Conservation (phyloP, 2,113 vertebrate genomes). For the Tachuris rubrigastra region DNA sequence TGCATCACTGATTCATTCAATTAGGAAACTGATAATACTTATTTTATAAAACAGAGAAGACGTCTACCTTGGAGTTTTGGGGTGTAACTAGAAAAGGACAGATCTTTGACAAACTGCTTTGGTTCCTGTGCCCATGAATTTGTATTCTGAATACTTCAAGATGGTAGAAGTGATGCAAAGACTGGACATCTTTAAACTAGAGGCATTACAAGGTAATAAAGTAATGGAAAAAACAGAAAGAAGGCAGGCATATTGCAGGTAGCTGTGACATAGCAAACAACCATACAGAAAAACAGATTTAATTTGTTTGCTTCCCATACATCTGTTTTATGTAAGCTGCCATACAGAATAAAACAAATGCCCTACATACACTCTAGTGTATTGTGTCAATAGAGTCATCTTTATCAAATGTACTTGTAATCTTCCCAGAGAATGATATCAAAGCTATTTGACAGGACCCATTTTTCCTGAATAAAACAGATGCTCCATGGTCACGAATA, state of each 20-base stretch:
- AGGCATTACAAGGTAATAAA: background rate
- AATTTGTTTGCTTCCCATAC: background rate
- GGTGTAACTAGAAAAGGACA: background rate
- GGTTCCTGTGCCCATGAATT: background rate
- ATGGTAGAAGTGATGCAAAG: background rate
- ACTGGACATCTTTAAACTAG: background rate
- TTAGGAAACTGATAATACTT: background rate
- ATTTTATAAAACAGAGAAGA: background rate
- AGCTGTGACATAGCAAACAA: background rate
- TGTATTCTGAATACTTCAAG: background rate
- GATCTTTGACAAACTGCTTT: background rate
- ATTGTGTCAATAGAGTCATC: background rate
- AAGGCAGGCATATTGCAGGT: background rate
- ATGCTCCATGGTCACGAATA: background rate
- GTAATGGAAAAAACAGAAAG: background rate
- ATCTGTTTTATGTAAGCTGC: background rate
- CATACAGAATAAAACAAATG: constrained; percentile 4
- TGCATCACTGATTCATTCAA: background rate
- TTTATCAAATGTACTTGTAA: constrained; percentile 13
- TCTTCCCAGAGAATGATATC: background rate
- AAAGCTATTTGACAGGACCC: constrained; percentile 10
- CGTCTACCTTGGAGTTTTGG: background rate
- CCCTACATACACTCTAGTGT: background rate
- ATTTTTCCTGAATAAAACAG: constrained; percentile 30
- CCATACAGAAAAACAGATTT: background rate